These are phyloP conservation scores for Brachionus plicatilis DNA, from an alignment of 1,140 invertebrate genomes.

Conservation along the genomic window DNA sequence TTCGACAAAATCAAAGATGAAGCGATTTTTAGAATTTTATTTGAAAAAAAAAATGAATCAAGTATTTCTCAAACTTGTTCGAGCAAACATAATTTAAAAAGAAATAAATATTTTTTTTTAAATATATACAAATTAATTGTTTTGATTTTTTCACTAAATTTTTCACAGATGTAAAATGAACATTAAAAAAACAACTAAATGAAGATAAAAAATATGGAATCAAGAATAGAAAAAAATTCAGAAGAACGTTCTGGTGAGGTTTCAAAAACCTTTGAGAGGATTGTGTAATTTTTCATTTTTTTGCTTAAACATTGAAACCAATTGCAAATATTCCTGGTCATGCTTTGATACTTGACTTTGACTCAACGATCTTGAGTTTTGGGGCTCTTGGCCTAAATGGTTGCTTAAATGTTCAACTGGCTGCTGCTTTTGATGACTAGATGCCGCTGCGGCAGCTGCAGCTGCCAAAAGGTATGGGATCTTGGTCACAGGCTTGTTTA, in stretches of 20 bases:
- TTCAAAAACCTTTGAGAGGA: not conserved
- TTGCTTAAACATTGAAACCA: slow-evolving; percentile 28
- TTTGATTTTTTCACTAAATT: not conserved
- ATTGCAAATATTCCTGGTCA: slow-evolving; percentile 12
- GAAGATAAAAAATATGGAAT: not conserved
- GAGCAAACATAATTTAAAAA: not conserved
- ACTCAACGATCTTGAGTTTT: not conserved
- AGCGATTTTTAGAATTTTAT: not conserved
- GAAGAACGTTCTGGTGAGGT: not conserved
- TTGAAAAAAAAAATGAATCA: not conserved
- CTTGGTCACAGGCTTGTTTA: not conserved
- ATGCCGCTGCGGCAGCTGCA: slow-evolving; percentile 2
- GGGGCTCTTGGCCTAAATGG: not conserved
- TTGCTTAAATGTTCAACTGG: not conserved
- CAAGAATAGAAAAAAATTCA: not conserved
- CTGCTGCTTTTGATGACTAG: not conserved
- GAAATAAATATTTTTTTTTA: not conserved
- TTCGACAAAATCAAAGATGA: not conserved
- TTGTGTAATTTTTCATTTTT: slow-evolving; percentile 27
- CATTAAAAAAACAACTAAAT: not conserved
- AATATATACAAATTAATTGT: not conserved
- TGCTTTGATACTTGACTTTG: not conserved
- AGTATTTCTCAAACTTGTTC: not conserved
- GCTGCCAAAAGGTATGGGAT: not conserved
- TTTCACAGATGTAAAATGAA: not conserved